phyloP scores from a whole-genome alignment of 1,140 invertebrate genomes.

The Halictus rubicundus region DNA sequence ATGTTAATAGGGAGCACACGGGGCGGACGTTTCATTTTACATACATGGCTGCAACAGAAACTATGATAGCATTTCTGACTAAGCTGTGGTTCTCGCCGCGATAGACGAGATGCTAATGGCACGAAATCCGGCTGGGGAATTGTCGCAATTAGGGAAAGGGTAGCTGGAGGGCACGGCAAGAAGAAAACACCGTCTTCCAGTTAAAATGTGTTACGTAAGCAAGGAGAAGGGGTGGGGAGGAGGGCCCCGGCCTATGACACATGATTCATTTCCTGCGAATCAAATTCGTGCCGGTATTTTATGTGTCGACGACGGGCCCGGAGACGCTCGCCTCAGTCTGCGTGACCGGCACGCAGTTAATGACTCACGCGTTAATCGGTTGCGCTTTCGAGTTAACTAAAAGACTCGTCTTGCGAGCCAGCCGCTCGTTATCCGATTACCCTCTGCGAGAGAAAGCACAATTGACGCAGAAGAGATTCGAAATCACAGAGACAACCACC shows the following conservation, averaged over 20 bases:
- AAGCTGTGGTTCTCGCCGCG: not conserved
- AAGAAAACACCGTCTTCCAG: not conserved
- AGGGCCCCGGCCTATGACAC: not conserved
- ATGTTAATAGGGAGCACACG: too few relatives aligned
- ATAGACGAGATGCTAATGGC: not conserved
- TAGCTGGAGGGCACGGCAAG: not conserved
- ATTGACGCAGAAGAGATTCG: too few relatives aligned
- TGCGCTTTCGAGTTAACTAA: not conserved
- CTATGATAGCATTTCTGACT: not conserved
- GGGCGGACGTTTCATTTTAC: too few relatives aligned
- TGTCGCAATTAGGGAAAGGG: not conserved
- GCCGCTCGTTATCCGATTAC: too few relatives aligned
- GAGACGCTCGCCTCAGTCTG: not conserved
- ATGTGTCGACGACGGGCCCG: not conserved
- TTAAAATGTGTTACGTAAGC: not conserved
- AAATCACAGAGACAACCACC: too few relatives aligned
- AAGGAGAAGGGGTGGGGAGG: constrained; percentile 7
- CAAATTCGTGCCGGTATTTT: constrained; percentile 20
- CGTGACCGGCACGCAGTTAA: not conserved
- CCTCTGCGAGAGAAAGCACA: too few relatives aligned
- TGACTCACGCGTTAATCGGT: constrained; percentile 11
- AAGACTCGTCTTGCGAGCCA: not conserved
- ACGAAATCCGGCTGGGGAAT: not conserved
- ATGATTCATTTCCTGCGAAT: constrained; percentile 41
- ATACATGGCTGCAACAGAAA: not conserved